Conservation (phyloP, 2,113 vertebrate genomes). For the Pleuronectes platessa region DNA sequence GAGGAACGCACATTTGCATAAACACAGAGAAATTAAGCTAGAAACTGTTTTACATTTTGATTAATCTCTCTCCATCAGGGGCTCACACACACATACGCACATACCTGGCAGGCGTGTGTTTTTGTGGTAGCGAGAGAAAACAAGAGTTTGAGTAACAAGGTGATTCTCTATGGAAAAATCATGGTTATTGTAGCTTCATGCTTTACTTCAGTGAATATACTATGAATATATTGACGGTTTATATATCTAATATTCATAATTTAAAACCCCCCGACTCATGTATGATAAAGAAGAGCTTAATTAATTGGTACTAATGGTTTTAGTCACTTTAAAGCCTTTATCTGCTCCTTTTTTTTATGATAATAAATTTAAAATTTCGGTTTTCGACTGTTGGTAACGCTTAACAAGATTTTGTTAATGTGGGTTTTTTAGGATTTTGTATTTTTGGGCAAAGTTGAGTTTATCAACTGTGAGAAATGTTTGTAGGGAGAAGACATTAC, state of each 20-base stretch:
- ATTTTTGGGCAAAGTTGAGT: neutral
- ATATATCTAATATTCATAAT: neutral
- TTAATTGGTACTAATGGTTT: neutral
- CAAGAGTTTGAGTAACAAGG: neutral
- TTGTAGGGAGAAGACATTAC: neutral
- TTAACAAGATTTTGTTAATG: neutral
- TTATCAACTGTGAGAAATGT: neutral
- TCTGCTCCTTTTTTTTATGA: neutral
- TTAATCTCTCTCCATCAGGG: constrained; percentile 65
- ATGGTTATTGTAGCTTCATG: constrained; percentile 4
- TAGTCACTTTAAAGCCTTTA: neutral
- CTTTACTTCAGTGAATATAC: neutral
- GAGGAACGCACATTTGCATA: constrained; percentile 71
- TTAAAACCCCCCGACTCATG: neutral
- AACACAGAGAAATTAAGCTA: constrained; percentile 75
- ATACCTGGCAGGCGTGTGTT: constrained; percentile 42
- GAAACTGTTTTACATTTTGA: constrained; percentile 81
- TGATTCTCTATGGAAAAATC: constrained; percentile 16
- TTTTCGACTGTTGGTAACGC: neutral
- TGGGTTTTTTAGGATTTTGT: neutral
- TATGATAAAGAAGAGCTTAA: neutral
- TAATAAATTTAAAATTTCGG: neutral
- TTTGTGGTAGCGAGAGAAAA: constrained; percentile 8
- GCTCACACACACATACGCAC: constrained; percentile 14
- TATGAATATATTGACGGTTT: neutral